These are phyloP conservation scores for Pterophyllum scalare DNA, from an alignment of 2,113 vertebrate genomes.

Conservation along the genomic window DNA sequence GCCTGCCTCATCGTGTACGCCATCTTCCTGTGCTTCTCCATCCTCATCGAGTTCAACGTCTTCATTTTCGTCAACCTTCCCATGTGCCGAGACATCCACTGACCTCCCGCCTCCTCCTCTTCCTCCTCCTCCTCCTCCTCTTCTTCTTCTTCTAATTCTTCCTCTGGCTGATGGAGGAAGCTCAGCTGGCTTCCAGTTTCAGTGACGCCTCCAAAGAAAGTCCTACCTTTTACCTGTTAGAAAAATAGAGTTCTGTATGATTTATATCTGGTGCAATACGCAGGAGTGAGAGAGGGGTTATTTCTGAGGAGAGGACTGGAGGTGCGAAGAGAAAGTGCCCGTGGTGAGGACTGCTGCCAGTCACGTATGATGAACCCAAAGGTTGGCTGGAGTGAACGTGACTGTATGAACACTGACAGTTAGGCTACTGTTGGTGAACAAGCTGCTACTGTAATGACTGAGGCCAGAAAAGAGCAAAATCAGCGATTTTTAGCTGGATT, in stretches of 20 bases:
- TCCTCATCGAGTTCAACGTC: slow-evolving; percentile 97
- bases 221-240: slow-evolving; percentile 40
- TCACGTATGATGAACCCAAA: slow-evolving; percentile 2
- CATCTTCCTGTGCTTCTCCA: slow-evolving; percentile 93
- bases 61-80: slow-evolving; percentile 98
- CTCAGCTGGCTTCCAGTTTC: slow-evolving; percentile 48
- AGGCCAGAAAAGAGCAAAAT: slow-evolving; percentile 25
- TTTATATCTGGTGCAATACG: slow-evolving; percentile 72
- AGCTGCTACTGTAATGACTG: slow-evolving; percentile 55
- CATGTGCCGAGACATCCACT: slow-evolving; percentile 88
- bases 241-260: slow-evolving; percentile 51
- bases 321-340: slow-evolving; percentile 14
- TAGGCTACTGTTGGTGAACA: slow-evolving; percentile 41
- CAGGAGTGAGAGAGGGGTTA: not conserved
- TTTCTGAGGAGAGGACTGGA: slow-evolving; percentile 3
- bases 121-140: not conserved
- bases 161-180: slow-evolving; percentile 29
- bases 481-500: slow-evolving; percentile 62
- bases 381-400: slow-evolving; percentile 8
- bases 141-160: slow-evolving; percentile 2
- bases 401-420: slow-evolving; percentile 34
- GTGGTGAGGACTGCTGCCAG: slow-evolving; percentile 30
- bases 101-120: slow-evolving; percentile 9
- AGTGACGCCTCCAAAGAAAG: slow-evolving; percentile 30
- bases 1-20: slow-evolving; percentile 89